Evolutionary conservation across 2,888 invertebrate species (phyloP), one percentile per base, ranked within the genome.

Genomic region (Leptodirus hochenwartii): DNA sequence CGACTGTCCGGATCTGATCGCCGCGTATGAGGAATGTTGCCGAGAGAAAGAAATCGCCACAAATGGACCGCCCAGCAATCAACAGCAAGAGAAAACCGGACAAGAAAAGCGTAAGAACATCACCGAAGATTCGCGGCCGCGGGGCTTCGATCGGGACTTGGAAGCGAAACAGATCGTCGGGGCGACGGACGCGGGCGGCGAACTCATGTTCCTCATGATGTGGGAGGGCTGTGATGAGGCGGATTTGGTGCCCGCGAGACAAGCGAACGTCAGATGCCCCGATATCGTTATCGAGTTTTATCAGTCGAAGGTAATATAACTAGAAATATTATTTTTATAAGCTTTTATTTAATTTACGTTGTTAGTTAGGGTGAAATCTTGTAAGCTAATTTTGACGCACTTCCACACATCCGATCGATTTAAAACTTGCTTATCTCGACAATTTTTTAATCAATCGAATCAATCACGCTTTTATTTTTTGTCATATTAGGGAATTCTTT

Each of bases 111-210:
- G 46, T 12, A 54, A 54, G 34, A 50, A 50, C 36, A 50, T 54
- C 12, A 48, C 47, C 5, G 56, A 56, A 43, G 56, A 54, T 37
- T 54, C 49, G 27, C 37, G 55, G 43, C 65, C 70, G 0, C 59
- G 77, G 31, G 88, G 88, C 1, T 74, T 88, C 43, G 79, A 78
- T 25, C 57, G 85, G 25, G 75, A 77, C 1, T 53, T 88, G 5
- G 69, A 74, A 36, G 76, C 90, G 15, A 80, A 88, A 34, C 77
- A 76, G 53, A 88, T 91, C 31, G 71, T 90, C 34, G 90, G 90
- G 3, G 87, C 82, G 1, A 88, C 88, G 11, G 75, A 90, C 47
- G 77, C 77, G n/a, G 76, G 73, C 43, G 88, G 87, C 2, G 79
- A 80, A 46, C 62, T 90, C 0, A 81, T 76, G 66, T 91, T 88